Evolutionary conservation across 2,888 invertebrate species (phyloP), one percentile per base, ranked within the genome.

Genomic region (Oscheius sp.): DNA sequence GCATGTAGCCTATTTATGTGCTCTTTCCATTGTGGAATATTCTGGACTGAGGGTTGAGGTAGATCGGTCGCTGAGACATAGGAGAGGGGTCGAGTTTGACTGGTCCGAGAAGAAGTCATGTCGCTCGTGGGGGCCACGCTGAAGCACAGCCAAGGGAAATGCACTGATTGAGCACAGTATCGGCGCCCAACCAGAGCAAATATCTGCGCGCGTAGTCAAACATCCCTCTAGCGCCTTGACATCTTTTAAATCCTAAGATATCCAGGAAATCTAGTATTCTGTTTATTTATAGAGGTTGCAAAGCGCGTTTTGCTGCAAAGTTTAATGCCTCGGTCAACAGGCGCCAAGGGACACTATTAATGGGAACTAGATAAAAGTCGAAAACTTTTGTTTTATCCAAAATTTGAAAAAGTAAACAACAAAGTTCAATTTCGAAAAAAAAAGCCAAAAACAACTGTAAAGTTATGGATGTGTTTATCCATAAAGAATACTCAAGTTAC

Each of bases 121-220:
- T 52, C 50, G 50, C 17, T 52, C 50, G 50, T 12, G 42, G 27
- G 50, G 50, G 25, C 27, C 10, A 23, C 23, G 33, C 29, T 29
- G 55, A 31, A 29, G 34, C 34, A 34, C 57, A 25, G 57, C 37
- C 57, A 37, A 17, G 34, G 57, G 37, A 34, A 55, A 55, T 55
- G 55, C 53, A 53, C 42, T 42, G 58, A 61, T 45, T 45, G 61
- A 42, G 42, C 61, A 61, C 61, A 45, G 61, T 61, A 61, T 61
- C 61, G 61, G 61, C 61, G 61, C 61, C 45, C 61, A 61, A 61
- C 61, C 61, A 61, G 61, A 45, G 61, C 61, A 61, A 61, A 61
- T 61, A 61, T 61, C 61, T 31, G 37, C 42, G 61, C 61, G 61
- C 61, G 61, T 61, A 61, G 61, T 61, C 61, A 61, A 61, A 61